phyloP scores from a whole-genome alignment of 2,888 invertebrate species.

The Mesorhabditis sp. region DNA sequence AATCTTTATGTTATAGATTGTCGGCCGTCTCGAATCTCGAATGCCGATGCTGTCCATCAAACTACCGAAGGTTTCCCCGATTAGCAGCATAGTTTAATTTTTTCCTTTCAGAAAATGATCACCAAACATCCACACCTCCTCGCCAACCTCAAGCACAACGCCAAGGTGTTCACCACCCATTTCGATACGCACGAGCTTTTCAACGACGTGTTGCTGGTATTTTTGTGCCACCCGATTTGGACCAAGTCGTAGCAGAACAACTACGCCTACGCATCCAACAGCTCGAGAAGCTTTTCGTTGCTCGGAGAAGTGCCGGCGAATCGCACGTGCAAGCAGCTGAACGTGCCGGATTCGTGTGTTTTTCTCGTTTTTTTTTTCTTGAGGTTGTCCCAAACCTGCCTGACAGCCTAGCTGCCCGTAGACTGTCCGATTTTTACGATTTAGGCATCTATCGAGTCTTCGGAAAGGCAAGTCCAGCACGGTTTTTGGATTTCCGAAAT shows the following conservation, averaged over 20 bases:
- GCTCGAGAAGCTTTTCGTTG: neutral
- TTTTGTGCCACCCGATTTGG: neutral
- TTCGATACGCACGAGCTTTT: neutral
- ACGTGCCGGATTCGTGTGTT: constrained; percentile 1
- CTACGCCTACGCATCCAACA: neutral
- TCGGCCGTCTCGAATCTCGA: neutral
- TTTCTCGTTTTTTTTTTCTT: neutral
- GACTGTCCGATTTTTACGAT: no score
- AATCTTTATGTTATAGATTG: neutral
- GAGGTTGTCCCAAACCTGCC: no score
- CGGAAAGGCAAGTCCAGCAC: no score
- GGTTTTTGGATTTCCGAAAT: no score
- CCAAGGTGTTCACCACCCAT: neutral
- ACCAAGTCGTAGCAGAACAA: neutral
- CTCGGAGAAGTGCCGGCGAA: neutral
- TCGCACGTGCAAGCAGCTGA: constrained; percentile 2
- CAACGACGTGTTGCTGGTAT: constrained; percentile 1
- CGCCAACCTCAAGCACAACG: neutral
- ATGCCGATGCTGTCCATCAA: neutral
- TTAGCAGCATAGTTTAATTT: neutral
- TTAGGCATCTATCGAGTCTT: no score
- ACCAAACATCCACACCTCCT: neutral
- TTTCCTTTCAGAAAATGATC: neutral
- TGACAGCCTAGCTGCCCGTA: no score
- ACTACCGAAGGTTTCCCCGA: neutral